Evolutionary conservation across 2,113 vertebrate species (phyloP), one percentile per base, ranked within the genome.

Genomic region (Sorex araneus): DNA sequence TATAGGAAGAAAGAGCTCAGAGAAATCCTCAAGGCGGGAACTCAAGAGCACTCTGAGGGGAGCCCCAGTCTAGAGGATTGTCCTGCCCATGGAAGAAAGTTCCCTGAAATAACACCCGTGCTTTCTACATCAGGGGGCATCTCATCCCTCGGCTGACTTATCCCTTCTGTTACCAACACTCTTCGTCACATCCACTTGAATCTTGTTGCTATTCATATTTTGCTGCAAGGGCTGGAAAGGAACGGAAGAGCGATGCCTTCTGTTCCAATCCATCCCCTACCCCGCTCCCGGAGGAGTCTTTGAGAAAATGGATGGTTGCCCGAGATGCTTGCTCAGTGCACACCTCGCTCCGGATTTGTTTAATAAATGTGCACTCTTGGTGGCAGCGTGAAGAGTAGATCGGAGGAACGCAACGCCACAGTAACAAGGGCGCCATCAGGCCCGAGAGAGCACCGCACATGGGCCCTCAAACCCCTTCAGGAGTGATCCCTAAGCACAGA

Each of bases 301-400:
- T 25, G 27, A 45, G 32, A 9, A 73, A 54, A 63, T 27, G 1
- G 2, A 60, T 32, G 34, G 18, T 11, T 60, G 83, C 25, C 15
- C 34, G 25, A 50, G 12, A 4, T 40, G 67, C 67, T 87, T 34
- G 34, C n/a, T 89, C 45, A 40, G 18, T 13, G n/a, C 0, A 32
- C 32, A 10, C n/a, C 0, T 25, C 60, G 40, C 23, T 30, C 66
- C 64, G 3, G 4, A 6, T 79, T 57, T 75, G 30, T 77, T 83
- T 79, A 73, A 21, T 63, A 84, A 76, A 28, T 36, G 19, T 4
- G 27, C n/a, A 19, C 36, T 54, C 30, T 19, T 84, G n/a, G 45
- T 91, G 89, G 87, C 64, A 84, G 4, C 8, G 74, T 78, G 27
- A 40, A 23, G 16, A 57, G 28, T 84, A 85, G 80, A 83, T 69